Evolutionary conservation across 1,140 invertebrate genomes (phyloP), one percentile per base, ranked within the genome.

Genomic region (Eupristina koningsbergeri): DNA sequence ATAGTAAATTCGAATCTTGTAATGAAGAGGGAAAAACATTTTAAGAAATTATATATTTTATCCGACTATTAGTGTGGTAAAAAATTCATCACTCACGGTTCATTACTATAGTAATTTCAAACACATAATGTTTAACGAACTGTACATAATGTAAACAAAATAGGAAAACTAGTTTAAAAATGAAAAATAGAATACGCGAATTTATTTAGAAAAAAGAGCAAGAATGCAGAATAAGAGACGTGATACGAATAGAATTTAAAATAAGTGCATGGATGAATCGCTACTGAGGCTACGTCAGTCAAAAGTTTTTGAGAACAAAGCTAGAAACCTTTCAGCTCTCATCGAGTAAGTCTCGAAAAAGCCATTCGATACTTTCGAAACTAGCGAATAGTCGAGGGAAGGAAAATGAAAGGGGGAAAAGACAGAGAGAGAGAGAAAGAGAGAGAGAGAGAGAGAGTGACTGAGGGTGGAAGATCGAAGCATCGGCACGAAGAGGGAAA

Each of bases 361-460:
- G 87, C 86, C 84, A 87, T 85, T 89, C 86, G 86, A 88, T 88
- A 88, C 85, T 89, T 88, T 86, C 45, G 61, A 83, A 87, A 88
- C 81, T 87, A 84, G 83, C 64, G 80, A 87, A 67, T 34, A 79
- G 77, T 50, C 61, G 63, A 79, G 63, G 82, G 45, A 86, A 84
- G 73, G 74, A 73, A 80, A 50, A 50, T 73, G 63, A 47, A 83
- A 67, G 74, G 64, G 26, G 76, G 36, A 41, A 22, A 22, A 26
- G 53, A 81, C 71, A 83, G 74, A 73, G 61, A 74, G 83, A 78
- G 41, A 67, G 47, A 61, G n/a, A n/a, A n/a, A n/a, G n/a, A n/a
- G n/a, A n/a, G n/a, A n/a, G n/a, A n/a, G n/a, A n/a, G n/a, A n/a
- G n/a, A n/a, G n/a, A n/a, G n/a, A n/a, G n/a, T n/a, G 76, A 73